phyloP scores from a whole-genome alignment of 53 echinoderm and acorn worm species.

The Hippasteria phrygiana region DNA sequence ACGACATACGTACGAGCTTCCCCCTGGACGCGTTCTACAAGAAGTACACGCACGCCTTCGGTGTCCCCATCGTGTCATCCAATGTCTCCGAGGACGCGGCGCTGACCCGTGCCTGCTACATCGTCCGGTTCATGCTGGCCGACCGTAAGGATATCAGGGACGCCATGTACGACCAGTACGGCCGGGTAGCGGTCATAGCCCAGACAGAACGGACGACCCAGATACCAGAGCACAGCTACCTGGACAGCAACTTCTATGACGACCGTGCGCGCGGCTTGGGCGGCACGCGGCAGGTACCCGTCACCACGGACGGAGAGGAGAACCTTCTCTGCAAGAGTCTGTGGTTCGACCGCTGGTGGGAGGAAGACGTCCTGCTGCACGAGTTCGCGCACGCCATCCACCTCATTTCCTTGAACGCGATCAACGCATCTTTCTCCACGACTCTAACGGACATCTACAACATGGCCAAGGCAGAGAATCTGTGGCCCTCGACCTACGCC shows the following conservation, averaged over 20 bases:
- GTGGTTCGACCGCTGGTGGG: conserved; percentile 38
- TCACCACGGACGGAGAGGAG: conserved; percentile 68
- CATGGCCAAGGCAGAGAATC: too few species aligned
- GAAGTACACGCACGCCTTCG: conserved; percentile 80
- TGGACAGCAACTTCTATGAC: conserved; percentile 43
- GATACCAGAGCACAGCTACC: conserved; percentile 77
- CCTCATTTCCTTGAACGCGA: conserved; percentile 51
- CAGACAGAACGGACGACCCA: conserved; percentile 65
- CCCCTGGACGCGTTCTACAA: conserved; percentile 69
- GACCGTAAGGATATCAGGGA: conserved; percentile 78
- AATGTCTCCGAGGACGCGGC: conserved; percentile 35
- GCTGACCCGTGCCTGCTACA: conserved; percentile 75
- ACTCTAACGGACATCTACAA: not conserved
- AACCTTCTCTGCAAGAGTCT: conserved; percentile 57
- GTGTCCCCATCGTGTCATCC: conserved; percentile 80
- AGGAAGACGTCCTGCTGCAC: conserved; percentile 74
- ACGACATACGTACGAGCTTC: conserved; percentile 44
- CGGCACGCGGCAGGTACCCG: conserved; percentile 56
- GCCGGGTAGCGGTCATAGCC: conserved; percentile 73
- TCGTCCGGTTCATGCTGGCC: conserved; percentile 67
- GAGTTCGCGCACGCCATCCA: conserved; percentile 81
- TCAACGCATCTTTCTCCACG: not conserved
- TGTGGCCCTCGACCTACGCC: conserved; percentile 55
- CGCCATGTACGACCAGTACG: conserved; percentile 65
- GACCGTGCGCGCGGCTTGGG: conserved; percentile 71